Percentiles rank a stretch among this genome's conserved stretches.
Conservation (phyloP, 2,888 invertebrate genomes). For the Lasiommata megera region DNA sequence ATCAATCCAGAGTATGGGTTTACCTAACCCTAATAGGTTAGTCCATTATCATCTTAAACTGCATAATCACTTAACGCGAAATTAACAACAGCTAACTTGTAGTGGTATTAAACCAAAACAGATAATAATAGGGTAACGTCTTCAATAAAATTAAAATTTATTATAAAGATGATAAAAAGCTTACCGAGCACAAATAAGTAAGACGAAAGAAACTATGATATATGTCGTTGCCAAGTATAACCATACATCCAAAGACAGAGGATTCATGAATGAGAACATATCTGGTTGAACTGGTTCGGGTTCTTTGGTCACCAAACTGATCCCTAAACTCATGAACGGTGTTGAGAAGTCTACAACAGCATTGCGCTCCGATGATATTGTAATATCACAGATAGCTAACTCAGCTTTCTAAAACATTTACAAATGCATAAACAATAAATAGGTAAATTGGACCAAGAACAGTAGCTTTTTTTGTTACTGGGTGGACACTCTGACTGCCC, state of each 20-base stretch:
- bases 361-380: slow-evolving; percentile 94
- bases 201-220: slow-evolving; percentile 89
- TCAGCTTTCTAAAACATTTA: slow-evolving; percentile 88
- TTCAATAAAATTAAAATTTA: too few relatives aligned
- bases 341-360: slow-evolving; percentile 95
- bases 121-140: too few relatives aligned
- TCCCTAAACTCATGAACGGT: slow-evolving; percentile 97
- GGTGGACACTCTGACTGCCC: too few relatives aligned
- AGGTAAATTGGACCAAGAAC: too few relatives aligned
- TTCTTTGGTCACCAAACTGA: slow-evolving; percentile 92
- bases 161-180: slow-evolving; percentile 25
- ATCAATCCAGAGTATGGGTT: too few relatives aligned
- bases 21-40: too few relatives aligned
- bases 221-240: slow-evolving; percentile 93
- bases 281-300: slow-evolving; percentile 88
- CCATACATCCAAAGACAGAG: slow-evolving; percentile 92
- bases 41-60: too few relatives aligned
- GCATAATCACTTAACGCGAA: too few relatives aligned
- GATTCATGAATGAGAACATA: slow-evolving; percentile 93
- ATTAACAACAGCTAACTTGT: too few relatives aligned
- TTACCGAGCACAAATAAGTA: slow-evolving; percentile 90
- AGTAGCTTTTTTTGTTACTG: too few relatives aligned
- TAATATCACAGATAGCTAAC: slow-evolving; percentile 95
- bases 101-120: too few relatives aligned
- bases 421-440: too few relatives aligned